Percentiles rank a stretch among this genome's conserved stretches.
Evolutionary conservation across 2,113 vertebrate genomes (phyloP).

Genomic region (Pheucticus melanocephalus): DNA sequence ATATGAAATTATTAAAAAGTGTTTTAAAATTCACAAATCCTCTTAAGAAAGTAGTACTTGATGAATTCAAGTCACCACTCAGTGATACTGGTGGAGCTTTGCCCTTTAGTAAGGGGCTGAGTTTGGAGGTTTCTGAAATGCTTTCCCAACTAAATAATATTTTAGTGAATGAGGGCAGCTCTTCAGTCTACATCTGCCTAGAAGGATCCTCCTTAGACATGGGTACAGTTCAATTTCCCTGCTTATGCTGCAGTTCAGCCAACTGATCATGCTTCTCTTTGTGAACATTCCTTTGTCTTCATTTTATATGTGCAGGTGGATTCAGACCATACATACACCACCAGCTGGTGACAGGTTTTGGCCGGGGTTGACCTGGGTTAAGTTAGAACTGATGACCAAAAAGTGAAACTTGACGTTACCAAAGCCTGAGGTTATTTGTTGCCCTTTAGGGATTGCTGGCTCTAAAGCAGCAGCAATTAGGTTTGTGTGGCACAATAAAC

Average conservation of each 20-base stretch:
- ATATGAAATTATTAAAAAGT: neutral
- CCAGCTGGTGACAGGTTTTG: neutral
- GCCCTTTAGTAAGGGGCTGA: neutral
- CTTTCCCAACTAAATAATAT: neutral
- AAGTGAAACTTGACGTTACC: neutral
- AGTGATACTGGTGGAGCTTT: neutral
- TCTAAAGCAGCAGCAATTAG: conserved; percentile 14
- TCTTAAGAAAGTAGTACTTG: neutral
- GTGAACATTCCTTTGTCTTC: neutral
- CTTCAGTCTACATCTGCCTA: neutral
- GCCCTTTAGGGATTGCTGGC: neutral
- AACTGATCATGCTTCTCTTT: neutral
- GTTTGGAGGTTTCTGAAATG: neutral
- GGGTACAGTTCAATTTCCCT: neutral
- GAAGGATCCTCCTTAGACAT: neutral
- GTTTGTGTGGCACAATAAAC: conserved; percentile 41
- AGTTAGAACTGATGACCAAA: neutral
- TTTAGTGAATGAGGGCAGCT: neutral
- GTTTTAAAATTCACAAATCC: neutral
- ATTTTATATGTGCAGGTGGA: conserved; percentile 9
- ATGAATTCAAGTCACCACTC: neutral
- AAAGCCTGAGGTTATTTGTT: neutral
- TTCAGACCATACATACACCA: neutral
- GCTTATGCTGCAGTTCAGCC: neutral
- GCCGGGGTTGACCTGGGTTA: neutral